phyloP scores from a whole-genome alignment of 2,888 invertebrate genomes.

The Clivina fossor region DNA sequence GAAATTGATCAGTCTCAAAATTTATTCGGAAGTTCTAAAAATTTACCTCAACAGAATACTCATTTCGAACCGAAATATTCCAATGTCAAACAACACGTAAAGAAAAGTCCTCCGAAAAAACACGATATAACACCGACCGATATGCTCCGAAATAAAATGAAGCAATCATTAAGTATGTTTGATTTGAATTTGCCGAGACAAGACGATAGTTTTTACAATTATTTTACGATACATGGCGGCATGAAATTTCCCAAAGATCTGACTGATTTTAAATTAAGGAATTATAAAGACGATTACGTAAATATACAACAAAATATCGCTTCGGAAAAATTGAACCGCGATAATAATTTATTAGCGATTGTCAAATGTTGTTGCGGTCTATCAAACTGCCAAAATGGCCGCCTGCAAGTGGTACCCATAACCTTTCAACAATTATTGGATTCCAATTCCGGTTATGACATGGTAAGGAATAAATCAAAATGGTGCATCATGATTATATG shows the following conservation, averaged over 20 bases:
- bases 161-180: conserved; percentile 51
- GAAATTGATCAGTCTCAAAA: conserved; percentile 7
- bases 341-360: conserved; percentile 27
- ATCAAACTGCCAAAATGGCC: conserved; percentile 27
- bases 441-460: conserved; percentile 20
- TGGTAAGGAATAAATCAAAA: conserved; percentile 18
- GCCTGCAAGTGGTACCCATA: conserved; percentile 27
- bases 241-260: conserved; percentile 38
- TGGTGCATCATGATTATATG: conserved; percentile 11
- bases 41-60: background rate
- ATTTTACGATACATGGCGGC: conserved; percentile 53
- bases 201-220: conserved; percentile 44
- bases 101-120: conserved; percentile 27
- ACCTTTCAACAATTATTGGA: conserved; percentile 30
- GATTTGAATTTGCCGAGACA: conserved; percentile 24
- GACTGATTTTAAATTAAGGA: conserved; percentile 29
- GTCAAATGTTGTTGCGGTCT: conserved; percentile 31
- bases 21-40: conserved; percentile 1
- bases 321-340: conserved; percentile 5
- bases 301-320: background rate
- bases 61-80: conserved; percentile 5
- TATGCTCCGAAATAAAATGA: conserved; percentile 46
- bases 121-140: conserved; percentile 39
- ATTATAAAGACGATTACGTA: conserved; percentile 27
- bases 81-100: background rate